Conservation (phyloP, 2,797 vertebrate genomes). For the Neomorphus geoffroyi region DNA sequence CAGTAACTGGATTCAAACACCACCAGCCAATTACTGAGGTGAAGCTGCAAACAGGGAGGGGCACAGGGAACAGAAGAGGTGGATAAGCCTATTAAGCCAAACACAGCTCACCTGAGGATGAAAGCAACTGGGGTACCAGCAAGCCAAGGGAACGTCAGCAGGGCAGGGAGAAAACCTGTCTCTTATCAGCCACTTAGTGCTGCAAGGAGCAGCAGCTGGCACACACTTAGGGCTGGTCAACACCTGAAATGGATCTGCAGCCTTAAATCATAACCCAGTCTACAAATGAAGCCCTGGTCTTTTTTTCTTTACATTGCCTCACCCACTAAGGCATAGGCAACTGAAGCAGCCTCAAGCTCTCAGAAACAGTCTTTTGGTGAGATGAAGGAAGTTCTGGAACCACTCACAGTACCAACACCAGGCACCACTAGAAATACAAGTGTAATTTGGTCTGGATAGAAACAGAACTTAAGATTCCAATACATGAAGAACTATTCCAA, state of each 20-base stretch:
- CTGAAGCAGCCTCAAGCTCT: not conserved
- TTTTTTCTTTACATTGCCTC: not conserved
- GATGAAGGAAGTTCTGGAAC: not conserved
- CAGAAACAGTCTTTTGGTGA: not conserved
- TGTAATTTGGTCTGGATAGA: not conserved
- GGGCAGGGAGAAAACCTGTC: not conserved
- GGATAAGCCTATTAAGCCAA: not conserved
- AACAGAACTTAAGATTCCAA: not conserved
- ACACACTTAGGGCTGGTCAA: not conserved
- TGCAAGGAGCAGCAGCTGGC: not conserved
- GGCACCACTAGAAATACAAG: not conserved
- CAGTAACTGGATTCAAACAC: not conserved
- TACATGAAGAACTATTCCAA: not conserved
- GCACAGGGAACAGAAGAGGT: not conserved
- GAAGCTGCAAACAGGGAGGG: not conserved
- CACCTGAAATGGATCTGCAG: not conserved
- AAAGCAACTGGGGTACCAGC: not conserved
- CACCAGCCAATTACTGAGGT: not conserved
- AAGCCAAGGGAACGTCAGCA: not conserved
- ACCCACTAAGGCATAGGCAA: rapidly evolving
- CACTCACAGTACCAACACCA: not conserved
- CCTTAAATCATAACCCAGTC: not conserved
- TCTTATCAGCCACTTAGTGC: not conserved
- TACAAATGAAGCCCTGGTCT: not conserved
- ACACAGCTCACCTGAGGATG: not conserved